These are phyloP conservation scores for Pterois miles DNA, from an alignment of 2,797 vertebrate genomes.

Conservation along the genomic window DNA sequence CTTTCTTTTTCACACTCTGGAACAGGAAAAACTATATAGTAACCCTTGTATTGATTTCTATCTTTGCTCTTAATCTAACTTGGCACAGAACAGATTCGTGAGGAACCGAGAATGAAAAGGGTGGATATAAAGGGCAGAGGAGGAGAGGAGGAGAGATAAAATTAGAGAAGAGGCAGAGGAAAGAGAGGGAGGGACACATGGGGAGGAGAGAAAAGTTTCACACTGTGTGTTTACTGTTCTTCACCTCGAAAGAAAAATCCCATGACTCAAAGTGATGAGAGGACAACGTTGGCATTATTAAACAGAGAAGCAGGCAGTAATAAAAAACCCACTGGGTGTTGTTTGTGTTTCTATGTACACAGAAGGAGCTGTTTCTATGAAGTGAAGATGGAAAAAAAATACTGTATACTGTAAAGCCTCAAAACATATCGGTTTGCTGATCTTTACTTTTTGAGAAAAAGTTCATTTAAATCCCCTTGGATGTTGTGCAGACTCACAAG, in stretches of 20 bases:
- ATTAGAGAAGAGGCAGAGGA: not conserved
- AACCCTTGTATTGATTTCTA: not conserved
- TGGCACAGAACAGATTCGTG: not conserved
- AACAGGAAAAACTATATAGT: not conserved
- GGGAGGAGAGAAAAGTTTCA: conserved; percentile 6
- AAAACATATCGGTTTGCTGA: not conserved
- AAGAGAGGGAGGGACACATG: not conserved
- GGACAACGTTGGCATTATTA: conserved; percentile 44
- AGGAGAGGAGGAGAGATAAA: not conserved
- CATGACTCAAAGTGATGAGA: conserved; percentile 40
- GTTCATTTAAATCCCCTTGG: conserved; percentile 6
- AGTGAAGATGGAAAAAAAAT: not conserved
- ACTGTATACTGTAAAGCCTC: not conserved
- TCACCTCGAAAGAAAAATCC: conserved; percentile 28
- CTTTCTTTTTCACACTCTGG: not conserved
- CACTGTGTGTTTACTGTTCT: conserved; percentile 24
- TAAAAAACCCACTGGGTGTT: conserved; percentile 27
- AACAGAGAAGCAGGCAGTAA: conserved; percentile 31
- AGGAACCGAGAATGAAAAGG: not conserved
- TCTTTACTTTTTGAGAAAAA: conserved; percentile 1
- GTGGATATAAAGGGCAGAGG: not conserved
- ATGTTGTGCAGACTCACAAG: not conserved
- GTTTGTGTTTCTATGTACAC: conserved; percentile 8
- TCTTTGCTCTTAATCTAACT: not conserved
- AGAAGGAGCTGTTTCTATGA: conserved; percentile 3